Evolutionary conservation across 2,797 vertebrate species (phyloP).

Genomic region (Anguilla megastoma): DNA sequence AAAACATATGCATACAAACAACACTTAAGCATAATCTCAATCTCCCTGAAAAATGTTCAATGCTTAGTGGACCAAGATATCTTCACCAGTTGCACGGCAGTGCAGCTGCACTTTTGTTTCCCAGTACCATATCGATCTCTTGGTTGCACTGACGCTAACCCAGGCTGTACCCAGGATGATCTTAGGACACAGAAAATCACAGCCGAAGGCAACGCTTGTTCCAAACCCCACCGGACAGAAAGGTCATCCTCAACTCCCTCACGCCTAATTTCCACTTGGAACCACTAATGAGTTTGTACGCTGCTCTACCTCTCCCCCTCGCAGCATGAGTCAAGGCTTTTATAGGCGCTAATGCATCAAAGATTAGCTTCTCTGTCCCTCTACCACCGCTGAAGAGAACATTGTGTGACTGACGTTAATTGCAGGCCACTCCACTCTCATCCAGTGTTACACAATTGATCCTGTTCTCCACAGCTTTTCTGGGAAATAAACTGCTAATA

Average conservation of each 20-base stretch:
- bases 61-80: neutral
- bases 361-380: constrained; percentile 33
- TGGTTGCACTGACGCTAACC: neutral
- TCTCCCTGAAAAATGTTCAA: neutral
- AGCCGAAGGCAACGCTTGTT: neutral
- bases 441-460: neutral
- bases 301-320: neutral
- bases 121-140: neutral
- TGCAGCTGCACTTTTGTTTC: neutral
- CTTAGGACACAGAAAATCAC: neutral
- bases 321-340: constrained; percentile 30
- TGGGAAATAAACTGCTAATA: constrained; percentile 19
- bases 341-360: constrained; percentile 38
- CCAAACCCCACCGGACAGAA: neutral
- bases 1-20: neutral
- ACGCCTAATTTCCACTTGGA: constrained; percentile 15
- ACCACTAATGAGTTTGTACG: constrained; percentile 24
- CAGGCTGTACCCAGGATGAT: neutral
- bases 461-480: neutral
- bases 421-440: neutral
- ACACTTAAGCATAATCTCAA: neutral
- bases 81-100: neutral
- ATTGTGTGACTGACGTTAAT: constrained; percentile 35
- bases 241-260: neutral
- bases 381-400: constrained; percentile 28